Evolutionary conservation across 2,888 invertebrate species (phyloP), one percentile per base, ranked within the genome.

Genomic region (Oscheius myriophilus): DNA sequence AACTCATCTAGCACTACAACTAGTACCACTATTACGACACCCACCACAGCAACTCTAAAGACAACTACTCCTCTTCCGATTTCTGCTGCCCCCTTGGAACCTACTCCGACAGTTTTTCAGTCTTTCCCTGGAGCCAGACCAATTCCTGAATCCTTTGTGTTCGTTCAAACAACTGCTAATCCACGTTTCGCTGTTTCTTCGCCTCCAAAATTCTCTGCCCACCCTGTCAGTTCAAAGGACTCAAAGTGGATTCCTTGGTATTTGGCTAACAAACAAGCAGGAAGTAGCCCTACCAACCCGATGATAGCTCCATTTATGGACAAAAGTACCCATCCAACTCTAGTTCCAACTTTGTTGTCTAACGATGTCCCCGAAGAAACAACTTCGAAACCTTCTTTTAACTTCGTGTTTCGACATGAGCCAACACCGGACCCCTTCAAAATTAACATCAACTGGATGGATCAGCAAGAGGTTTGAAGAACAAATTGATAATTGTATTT

Each of bases 391-490:
- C 3, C 26, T 16, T 71, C 46, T 69, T 73, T 45, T 67, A 71
- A 43, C 16, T 73, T 46, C 25, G 41, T n/a, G 11, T 49, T 46
- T n/a, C 21, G 18, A 1, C 42, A 53, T n/a, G 68, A 52, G 7
- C 25, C 53, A 1, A 65, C 69, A 4, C 73, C 78, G 1, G 54
- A 70, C 12, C 78, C 78, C n/a, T 78, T 78, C 59, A 69, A 75
- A 61, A 73, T 78, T 12, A 69, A 74, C 49, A 78, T 75, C n/a
- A 78, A 78, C 45, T 78, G 78, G 78, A 59, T 71, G 70, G 72
- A 75, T 39, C 74, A 73, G 55, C 52, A 45, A 23, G 43, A 46
- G 39, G 72, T 61, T n/a, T n/a, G n/a, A 9, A 72, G 64, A 4
- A 16, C 25, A 18, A 3, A 16, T 33, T 46, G 57, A n/a, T 63